Conservation (phyloP, 1,140 invertebrate genomes). For the Papilio helenus region DNA sequence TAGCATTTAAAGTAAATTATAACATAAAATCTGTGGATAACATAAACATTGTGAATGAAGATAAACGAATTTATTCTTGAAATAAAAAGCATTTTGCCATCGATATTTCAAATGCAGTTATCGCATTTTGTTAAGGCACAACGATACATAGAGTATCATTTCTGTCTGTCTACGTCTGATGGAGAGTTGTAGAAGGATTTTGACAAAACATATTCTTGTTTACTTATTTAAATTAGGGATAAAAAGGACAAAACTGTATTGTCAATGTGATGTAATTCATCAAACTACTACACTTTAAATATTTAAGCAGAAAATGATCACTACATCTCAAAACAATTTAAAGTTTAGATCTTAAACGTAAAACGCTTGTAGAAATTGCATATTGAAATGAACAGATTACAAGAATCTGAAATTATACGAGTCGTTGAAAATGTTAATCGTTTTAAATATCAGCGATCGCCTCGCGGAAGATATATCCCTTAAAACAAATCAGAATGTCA, state of each 20-base stretch:
- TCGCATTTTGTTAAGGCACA: conserved; percentile 42
- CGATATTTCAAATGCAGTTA: conserved; percentile 48
- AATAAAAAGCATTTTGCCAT: conserved; percentile 42
- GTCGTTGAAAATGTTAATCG: conserved; percentile 27
- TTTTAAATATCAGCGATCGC: conserved; percentile 22
- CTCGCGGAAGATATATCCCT: conserved; percentile 39
- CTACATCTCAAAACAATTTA: not conserved
- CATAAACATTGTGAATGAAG: conserved; percentile 49
- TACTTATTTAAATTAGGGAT: too few species aligned
- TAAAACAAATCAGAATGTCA: conserved; percentile 59
- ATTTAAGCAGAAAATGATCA: not conserved
- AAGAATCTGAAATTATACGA: conserved; percentile 21
- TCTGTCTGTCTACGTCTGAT: too few species aligned
- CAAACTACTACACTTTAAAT: too few species aligned
- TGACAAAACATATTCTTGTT: too few species aligned
- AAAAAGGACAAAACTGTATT: too few species aligned
- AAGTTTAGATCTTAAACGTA: not conserved
- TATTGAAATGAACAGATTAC: not conserved
- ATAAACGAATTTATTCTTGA: conserved; percentile 46
- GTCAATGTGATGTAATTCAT: too few species aligned
- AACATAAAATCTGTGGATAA: conserved; percentile 50
- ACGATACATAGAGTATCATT: not conserved
- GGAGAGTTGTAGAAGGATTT: too few species aligned
- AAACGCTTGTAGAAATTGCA: not conserved
- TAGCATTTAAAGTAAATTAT: conserved; percentile 54